phyloP scores from a whole-genome alignment of 2,113 vertebrate genomes.

The Atrichornis clamosus region DNA sequence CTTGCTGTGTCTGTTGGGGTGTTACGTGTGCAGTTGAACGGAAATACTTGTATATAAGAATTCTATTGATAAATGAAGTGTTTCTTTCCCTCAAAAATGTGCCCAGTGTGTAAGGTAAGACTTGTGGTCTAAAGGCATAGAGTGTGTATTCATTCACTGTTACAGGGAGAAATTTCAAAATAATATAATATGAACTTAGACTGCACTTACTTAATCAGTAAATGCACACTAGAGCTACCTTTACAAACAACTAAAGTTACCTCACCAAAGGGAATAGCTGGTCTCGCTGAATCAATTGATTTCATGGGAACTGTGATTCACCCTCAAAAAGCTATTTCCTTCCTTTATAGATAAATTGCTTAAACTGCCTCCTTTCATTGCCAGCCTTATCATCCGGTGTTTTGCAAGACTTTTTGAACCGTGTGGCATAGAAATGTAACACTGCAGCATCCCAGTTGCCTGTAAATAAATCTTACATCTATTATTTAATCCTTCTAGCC shows the following conservation, averaged over 20 bases:
- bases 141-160: neutral
- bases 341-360: neutral
- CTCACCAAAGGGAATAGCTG: neutral
- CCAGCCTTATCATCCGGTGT: neutral
- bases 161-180: neutral
- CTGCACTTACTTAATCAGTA: neutral
- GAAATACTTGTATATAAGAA: neutral
- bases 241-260: neutral
- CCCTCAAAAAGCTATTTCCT: neutral
- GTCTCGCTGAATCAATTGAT: neutral
- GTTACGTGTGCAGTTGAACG: neutral
- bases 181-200: neutral
- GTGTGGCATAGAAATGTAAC: slow-evolving; percentile 1
- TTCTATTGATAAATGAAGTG: neutral
- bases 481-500: slow-evolving; percentile 52
- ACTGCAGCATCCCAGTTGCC: neutral
- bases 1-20: neutral
- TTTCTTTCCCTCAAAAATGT: neutral
- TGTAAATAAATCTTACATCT: slow-evolving; percentile 66
- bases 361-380: neutral
- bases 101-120: neutral
- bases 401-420: slow-evolving; percentile 31
- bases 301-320: neutral
- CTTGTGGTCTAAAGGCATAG: neutral
- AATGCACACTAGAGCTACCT: neutral